phyloP scores from a whole-genome alignment of 1,140 invertebrate species.

The Drosophila takahashii region DNA sequence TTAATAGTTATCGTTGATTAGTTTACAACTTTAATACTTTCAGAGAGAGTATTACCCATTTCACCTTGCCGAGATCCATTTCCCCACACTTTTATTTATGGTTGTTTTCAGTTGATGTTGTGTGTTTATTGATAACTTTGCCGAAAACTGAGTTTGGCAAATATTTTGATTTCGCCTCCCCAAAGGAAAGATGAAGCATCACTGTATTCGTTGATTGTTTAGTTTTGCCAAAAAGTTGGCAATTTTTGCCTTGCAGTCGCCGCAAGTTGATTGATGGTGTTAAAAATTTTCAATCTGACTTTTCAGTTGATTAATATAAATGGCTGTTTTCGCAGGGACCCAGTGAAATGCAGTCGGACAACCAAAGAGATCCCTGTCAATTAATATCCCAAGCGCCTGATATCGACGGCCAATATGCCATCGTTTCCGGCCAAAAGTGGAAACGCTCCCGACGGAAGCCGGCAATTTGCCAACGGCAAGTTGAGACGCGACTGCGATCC shows the following conservation, averaged over 20 bases:
- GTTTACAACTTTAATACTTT: no score
- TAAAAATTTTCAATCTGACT: slow-evolving; percentile 31
- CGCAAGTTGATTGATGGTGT: slow-evolving; percentile 52
- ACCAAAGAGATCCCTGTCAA: slow-evolving; percentile 26
- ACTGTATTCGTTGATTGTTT: slow-evolving; percentile 30
- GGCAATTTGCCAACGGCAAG: slow-evolving; percentile 57
- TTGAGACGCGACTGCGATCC: slow-evolving; percentile 4
- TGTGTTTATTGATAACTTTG: slow-evolving; percentile 48
- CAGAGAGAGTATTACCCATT: slow-evolving; percentile 10
- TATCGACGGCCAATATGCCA: slow-evolving; percentile 54
- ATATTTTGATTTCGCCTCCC: slow-evolving; percentile 40
- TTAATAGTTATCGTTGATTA: no score
- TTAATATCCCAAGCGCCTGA: slow-evolving; percentile 38
- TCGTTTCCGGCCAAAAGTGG: slow-evolving; percentile 39
- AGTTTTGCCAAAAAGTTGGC: slow-evolving; percentile 29
- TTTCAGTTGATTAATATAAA: slow-evolving; percentile 59
- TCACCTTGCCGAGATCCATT: slow-evolving; percentile 1
- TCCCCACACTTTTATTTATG: slow-evolving; percentile 4
- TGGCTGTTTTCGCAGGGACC: not conserved
- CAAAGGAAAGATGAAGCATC: not conserved
- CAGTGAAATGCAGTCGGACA: slow-evolving; percentile 4
- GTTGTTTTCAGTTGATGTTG: slow-evolving; percentile 10
- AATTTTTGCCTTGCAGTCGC: slow-evolving; percentile 38
- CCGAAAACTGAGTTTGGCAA: slow-evolving; percentile 40
- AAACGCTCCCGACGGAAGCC: slow-evolving; percentile 37